Evolutionary conservation across 2,888 invertebrate species (phyloP), one percentile per base, ranked within the genome.

Genomic region (Microctonus aethiopoides): DNA sequence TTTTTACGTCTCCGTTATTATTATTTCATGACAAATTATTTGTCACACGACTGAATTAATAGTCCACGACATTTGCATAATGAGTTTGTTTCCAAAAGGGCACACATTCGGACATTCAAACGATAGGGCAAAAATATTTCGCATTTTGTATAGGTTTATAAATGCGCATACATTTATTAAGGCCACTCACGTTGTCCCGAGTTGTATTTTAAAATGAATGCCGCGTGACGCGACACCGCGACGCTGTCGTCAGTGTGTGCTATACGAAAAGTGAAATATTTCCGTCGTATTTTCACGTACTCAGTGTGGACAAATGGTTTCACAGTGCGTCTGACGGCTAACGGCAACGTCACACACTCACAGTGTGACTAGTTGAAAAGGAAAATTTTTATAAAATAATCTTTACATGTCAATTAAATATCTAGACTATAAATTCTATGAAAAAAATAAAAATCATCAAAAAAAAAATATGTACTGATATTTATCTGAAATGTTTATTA

Each of bases 201-300:
- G 75, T 75, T 77, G 81, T 82, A 82, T 83, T 84, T 81, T 77
- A 81, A 83, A 81, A 84, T 83, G 84, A 83, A 84, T 85, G 83
- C 82, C 79, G 79, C 81, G 79, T 81, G 82, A 83, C 82, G 83
- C 80, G 82, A 83, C 84, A 83, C 82, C 85, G 83, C 83, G 83
- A 83, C 83, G 84, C 81, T 83, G 83, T 85, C 86, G 85, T 84
- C 83, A 80, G 80, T 80, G 83, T 79, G 78, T 79, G 81, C n/a
- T n/a, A n/a, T n/a, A 81, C 84, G 84, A 85, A 84, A 85, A 84
- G 86, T 86, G 86, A 86, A 86, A 86, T 86, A 86, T 86, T 84
- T 74, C 80, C 81, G 80, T 82, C 84, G 85, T 85, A 85, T 86
- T 86, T 86, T 84, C 84, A 84, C 83, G 83, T 84, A 81, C 68